A percentile compares a stretch with the other conserved stretches of the same genome.
Evolutionary conservation across 2,888 invertebrate species (phyloP).

Genomic region (Eumacrocentrus americanus): DNA sequence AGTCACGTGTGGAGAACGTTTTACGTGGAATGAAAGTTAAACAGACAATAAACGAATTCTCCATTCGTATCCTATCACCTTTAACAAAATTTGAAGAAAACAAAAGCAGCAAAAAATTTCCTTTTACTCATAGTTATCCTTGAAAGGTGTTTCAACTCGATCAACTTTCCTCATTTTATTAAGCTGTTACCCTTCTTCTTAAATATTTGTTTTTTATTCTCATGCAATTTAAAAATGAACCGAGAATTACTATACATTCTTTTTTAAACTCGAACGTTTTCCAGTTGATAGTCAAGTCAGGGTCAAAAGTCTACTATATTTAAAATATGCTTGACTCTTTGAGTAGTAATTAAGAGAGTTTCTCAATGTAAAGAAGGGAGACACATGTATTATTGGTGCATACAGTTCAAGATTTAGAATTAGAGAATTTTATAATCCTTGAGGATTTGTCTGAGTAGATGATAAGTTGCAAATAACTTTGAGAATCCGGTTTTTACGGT

Average conservation of each 20-base stretch:
- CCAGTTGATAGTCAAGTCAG: conserved; percentile 20
- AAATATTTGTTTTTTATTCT: neutral
- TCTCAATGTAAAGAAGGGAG: no score
- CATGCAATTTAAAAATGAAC: neutral
- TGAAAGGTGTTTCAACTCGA: neutral
- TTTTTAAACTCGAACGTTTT: neutral
- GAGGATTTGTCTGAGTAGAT: no score
- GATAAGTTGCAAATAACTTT: no score
- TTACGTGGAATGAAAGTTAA: neutral
- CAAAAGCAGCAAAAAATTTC: no score
- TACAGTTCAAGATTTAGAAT: no score
- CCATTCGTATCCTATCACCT: no score
- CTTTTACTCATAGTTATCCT: neutral
- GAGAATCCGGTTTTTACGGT: neutral
- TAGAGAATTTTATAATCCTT: no score
- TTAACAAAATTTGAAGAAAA: no score
- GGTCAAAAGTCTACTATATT: conserved; percentile 28
- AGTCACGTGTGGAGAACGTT: no score
- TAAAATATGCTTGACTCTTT: conserved; percentile 18
- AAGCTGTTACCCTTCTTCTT: no score
- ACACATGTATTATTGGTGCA: no score
- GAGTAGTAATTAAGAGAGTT: neutral
- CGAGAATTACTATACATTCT: neutral
- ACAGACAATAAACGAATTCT: no score
- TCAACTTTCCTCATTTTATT: neutral